Percentiles rank a stretch among this genome's conserved stretches.
Conservation (phyloP, 2,888 invertebrate species). For the Catocala sponsa region DNA sequence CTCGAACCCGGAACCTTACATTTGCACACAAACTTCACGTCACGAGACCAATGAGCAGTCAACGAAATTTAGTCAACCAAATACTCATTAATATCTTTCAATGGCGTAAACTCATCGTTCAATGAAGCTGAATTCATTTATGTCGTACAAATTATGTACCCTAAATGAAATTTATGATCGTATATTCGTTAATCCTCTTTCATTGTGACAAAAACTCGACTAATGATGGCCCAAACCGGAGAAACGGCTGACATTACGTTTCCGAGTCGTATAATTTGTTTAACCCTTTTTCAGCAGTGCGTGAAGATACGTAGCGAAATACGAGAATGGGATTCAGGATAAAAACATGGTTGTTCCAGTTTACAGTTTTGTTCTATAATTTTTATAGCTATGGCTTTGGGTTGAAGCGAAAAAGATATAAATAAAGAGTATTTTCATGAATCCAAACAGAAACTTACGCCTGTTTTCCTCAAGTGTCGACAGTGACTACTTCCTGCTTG, state of each 20-base stretch:
- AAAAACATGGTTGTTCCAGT: conserved; percentile 13
- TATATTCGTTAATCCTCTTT: conserved; percentile 13
- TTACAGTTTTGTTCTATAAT: neutral
- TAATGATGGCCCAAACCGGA: conserved; percentile 15
- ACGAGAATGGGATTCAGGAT: conserved; percentile 2
- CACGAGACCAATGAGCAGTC: too few relatives aligned
- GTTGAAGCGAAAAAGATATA: too few relatives aligned
- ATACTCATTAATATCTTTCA: conserved; percentile 6
- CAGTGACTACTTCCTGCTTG: too few relatives aligned
- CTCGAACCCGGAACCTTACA: too few relatives aligned
- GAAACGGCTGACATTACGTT: conserved; percentile 36
- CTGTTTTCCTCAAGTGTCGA: too few relatives aligned
- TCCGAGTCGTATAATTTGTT: conserved; percentile 39
- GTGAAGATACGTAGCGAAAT: conserved; percentile 21
- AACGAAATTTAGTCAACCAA: too few relatives aligned
- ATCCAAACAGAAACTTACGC: too few relatives aligned
- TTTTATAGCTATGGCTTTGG: too few relatives aligned
- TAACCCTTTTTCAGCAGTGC: conserved; percentile 37
- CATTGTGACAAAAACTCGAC: conserved; percentile 24
- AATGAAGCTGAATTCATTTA: conserved; percentile 19
- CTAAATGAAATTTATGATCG: conserved; percentile 23
- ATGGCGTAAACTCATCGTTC: conserved; percentile 10
- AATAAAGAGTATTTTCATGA: too few relatives aligned
- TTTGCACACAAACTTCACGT: too few relatives aligned
- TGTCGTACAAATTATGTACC: conserved; percentile 8